A percentile compares a stretch with the other conserved stretches of the same genome.
Evolutionary conservation across 2,888 invertebrate species (phyloP).

Genomic region (Agonopterix subpropinquella): DNA sequence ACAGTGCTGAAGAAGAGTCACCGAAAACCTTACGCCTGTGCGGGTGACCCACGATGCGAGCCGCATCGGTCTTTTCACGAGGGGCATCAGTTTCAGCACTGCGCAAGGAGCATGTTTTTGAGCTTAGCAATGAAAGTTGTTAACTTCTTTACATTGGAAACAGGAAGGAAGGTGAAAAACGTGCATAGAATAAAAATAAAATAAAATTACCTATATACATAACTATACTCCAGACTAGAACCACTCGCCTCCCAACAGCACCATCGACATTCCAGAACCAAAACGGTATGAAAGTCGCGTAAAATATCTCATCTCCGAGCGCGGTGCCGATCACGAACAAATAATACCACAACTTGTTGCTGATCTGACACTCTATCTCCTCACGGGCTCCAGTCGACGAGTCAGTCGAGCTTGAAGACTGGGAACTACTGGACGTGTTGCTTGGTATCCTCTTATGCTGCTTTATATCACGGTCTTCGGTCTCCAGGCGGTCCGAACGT

Average conservation of each 20-base stretch:
- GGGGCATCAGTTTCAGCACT: no score
- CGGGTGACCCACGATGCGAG: no score
- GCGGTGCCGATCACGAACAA: constrained; percentile 90
- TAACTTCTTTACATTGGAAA: no score
- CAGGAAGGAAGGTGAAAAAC: no score
- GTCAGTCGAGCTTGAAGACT: constrained; percentile 57
- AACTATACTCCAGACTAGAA: constrained; percentile 86
- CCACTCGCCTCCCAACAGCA: constrained; percentile 87
- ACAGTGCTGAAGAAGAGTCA: no score
- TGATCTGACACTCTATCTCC: constrained; percentile 70
- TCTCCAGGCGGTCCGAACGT: constrained; percentile 40
- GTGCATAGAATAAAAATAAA: not conserved
- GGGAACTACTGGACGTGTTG: constrained; percentile 55
- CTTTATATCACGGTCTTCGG: constrained; percentile 39
- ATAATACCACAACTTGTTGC: constrained; percentile 88
- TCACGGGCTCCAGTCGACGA: constrained; percentile 44
- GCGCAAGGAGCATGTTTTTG: no score
- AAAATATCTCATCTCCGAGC: constrained; percentile 93
- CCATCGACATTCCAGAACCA: constrained; percentile 97
- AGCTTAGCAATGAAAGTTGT: no score
- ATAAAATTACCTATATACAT: constrained; percentile 85
- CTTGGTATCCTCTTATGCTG: constrained; percentile 57
- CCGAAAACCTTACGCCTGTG: no score
- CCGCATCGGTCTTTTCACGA: no score
- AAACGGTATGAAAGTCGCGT: constrained; percentile 93